These are phyloP conservation scores for Cryptotermes secundus DNA, from an alignment of 1,140 invertebrate species.

Conservation along the genomic window DNA sequence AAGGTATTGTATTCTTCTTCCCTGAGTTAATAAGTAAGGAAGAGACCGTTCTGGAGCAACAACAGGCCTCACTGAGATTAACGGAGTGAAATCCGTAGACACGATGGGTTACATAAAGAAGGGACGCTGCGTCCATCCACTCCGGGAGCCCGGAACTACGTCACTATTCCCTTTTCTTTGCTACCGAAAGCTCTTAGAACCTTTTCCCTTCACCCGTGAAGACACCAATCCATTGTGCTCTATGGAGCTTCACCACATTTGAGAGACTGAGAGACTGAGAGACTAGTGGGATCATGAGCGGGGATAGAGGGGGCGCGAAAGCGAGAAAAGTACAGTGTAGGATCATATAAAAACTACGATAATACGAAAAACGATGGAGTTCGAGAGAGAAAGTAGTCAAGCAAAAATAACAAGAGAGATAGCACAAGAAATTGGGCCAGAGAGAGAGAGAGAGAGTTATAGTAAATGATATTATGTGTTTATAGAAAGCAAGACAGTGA, in stretches of 20 bases:
- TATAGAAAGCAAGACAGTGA: neutral
- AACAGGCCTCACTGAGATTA: no score
- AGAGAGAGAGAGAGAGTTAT: neutral
- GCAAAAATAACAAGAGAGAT: neutral
- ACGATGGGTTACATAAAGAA: no score
- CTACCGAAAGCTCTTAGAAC: neutral
- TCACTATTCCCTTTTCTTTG: neutral
- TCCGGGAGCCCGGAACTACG: neutral
- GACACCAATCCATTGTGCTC: constrained; percentile 14
- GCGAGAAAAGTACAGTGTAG: neutral
- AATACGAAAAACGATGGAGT: neutral
- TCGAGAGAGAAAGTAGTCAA: neutral
- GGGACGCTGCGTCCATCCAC: no score
- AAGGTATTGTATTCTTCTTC: no score
- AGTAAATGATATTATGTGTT: neutral
- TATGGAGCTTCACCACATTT: neutral
- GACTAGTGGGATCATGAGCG: no score
- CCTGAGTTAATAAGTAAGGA: no score
- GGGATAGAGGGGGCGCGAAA: neutral
- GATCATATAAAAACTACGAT: neutral
- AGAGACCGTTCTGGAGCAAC: no score
- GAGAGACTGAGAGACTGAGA: no score
- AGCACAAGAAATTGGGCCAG: neutral
- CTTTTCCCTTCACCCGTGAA: neutral
- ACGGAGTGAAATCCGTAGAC: no score